Percentiles rank a stretch among this genome's conserved stretches.
Conservation (phyloP, 1,140 invertebrate species). For the Adoxophyes honmai region DNA sequence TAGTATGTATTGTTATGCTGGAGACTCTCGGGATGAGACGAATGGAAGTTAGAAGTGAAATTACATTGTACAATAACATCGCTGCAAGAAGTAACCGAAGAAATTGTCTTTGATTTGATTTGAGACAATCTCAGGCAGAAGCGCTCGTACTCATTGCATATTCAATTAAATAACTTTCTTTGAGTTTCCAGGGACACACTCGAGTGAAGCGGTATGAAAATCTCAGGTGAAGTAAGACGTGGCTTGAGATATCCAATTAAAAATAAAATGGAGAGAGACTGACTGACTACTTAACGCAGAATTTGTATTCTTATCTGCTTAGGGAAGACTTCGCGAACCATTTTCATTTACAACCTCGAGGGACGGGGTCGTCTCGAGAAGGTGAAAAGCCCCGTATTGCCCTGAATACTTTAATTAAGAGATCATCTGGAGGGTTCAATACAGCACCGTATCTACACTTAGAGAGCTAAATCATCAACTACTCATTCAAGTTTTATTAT, state of each 20-base stretch:
- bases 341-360: background rate
- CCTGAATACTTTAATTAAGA: background rate
- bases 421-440: background rate
- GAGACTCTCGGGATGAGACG: background rate
- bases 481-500: too few relatives aligned
- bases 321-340: background rate
- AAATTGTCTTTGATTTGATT: too few relatives aligned
- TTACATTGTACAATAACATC: too few relatives aligned
- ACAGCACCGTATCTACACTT: too few relatives aligned
- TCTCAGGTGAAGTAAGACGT: background rate
- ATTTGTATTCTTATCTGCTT: conserved; percentile 11
- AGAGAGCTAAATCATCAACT: too few relatives aligned
- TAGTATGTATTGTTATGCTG: background rate
- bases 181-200: too few relatives aligned
- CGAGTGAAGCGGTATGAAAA: background rate
- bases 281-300: background rate
- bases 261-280: background rate
- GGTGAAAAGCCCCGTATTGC: background rate
- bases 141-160: too few relatives aligned
- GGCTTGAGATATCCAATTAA: background rate
- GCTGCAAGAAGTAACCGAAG: too few relatives aligned
- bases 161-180: too few relatives aligned
- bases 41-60: background rate
- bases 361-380: background rate
- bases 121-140: too few relatives aligned